Base-by-base conservation (phyloP, 2,113 vertebrate genomes). In the Mirza zaza region DNA sequence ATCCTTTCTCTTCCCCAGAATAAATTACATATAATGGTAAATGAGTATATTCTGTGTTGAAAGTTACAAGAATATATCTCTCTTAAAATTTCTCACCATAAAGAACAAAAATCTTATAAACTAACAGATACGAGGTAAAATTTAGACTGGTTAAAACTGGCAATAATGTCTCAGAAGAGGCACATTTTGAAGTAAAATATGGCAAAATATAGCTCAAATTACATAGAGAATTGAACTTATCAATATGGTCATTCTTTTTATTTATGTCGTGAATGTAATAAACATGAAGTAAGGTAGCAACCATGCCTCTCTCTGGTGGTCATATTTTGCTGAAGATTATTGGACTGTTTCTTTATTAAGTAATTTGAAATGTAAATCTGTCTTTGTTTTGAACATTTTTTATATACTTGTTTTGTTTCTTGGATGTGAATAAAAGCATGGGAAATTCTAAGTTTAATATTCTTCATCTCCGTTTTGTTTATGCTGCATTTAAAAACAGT, bases 11-110 rank as follows among this genome's bases (percentile, higher is more conserved):
- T 65, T 75, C 91, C 29, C 57, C 12, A 91, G 55, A 67, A 96
- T 97, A 52, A 97, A 94, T 81, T 93, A 11, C 42, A 84, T 96
- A 76, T 97, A 90, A 97, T 97, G 96, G 84, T 92, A 84, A 97
- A 52, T 96, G 85, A 96, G 88, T 95, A 95, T 0, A 93, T 96
- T 97, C 94, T 95, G 67, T 91, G 23, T 52, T 88, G 65, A 71
- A 90, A 97, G 94, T 95, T 52, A 61, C 90, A 89, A 34, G 4
- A 61, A 75, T 61, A 21, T 11, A 52, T 92, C 83, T 9, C 59
- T 92, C 83, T 97, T 96, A 95, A 92, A 82, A 93, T 88, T 89
- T 96, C 2, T 94, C 92, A 96, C 3, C 9, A 97, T 45, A 52
- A 84, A 88, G 82, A 91, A 91, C 6, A 97, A 97, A 95, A 76